Evolutionary conservation across 2,888 invertebrate genomes (phyloP).

Genomic region (Helleia helle): DNA sequence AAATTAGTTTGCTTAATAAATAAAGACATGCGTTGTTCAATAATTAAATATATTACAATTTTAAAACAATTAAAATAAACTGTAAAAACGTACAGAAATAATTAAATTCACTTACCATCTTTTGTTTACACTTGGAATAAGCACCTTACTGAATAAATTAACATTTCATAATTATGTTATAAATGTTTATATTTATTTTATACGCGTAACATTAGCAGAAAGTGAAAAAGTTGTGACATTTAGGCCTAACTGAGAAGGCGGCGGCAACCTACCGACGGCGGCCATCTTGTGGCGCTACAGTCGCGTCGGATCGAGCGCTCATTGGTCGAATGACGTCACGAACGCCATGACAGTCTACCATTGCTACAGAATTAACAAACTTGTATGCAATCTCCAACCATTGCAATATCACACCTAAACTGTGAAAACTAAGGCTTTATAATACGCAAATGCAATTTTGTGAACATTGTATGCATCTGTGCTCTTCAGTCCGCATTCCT

Average conservation of each 20-base stretch:
- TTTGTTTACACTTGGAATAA: not conserved
- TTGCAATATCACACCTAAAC: constrained; percentile 32
- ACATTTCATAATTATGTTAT: not conserved
- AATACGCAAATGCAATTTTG: constrained; percentile 28
- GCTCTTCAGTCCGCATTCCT: constrained; percentile 65
- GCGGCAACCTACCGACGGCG: constrained; percentile 58
- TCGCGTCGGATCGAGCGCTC: constrained; percentile 51
- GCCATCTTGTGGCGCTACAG: constrained; percentile 71
- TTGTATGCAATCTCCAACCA: constrained; percentile 23
- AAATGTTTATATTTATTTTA: constrained; percentile 11
- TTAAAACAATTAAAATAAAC: too few species aligned
- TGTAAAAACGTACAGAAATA: not conserved
- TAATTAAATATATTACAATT: too few species aligned
- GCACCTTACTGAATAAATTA: not conserved
- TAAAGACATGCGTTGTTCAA: too few species aligned
- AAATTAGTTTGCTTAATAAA: too few species aligned
- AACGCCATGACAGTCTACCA: constrained; percentile 66
- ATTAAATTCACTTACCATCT: not conserved
- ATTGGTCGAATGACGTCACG: constrained; percentile 70
- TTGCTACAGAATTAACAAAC: constrained; percentile 46
- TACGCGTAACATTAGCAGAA: constrained; percentile 18
- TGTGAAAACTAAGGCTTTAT: constrained; percentile 22
- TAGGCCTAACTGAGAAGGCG: constrained; percentile 69
- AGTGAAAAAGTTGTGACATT: constrained; percentile 39
- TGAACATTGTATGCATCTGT: constrained; percentile 42